Evolutionary conservation across 2,113 vertebrate genomes (phyloP), one percentile per base, ranked within the genome.

Genomic region (Lota lota): DNA sequence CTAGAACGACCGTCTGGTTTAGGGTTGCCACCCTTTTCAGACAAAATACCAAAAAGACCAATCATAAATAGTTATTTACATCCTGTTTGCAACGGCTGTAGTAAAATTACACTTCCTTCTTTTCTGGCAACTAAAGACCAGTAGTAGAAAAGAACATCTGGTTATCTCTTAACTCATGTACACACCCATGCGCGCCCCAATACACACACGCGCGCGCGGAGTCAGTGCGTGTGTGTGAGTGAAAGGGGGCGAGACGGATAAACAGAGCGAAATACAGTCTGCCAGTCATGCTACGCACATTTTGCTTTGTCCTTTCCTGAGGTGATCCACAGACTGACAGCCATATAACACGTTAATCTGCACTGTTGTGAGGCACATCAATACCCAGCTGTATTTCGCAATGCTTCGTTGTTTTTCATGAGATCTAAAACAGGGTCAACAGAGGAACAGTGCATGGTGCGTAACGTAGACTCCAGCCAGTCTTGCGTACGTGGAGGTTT

Each of bases 1-100:
- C 69, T 65, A 40, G 82, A 86, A 83, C 79, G 67, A 64, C 87
- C 86, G 87, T 88, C 87, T 90, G 82, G 84, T 66, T 61, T 82
- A 75, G 74, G 68, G 70, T 68, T 73, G 6, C 3, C 33, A 19
- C 17, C 28, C 57, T 12, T 20, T 20, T 21, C 69, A 83, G 76
- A 88, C 80, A 87, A 90, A 51, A 87, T 76, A 10, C 40, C 40
- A 47, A 47, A 47, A 47, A 47, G 40, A 8, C 40, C 40, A 47
- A 47, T 33, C 28, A 47, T 12, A 10, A 47, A 47, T 11, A 47
- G 40, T 47, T 47, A 14, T 47, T 47, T 47, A 47, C 40, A 47
- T 47, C 40, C 40, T 47, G 40, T 12, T 10, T 47, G 40, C 40
- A 47, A 47, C 7, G 8, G 40, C 40, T 10, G 40, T 11, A 47